phyloP scores from a whole-genome alignment of 1,140 invertebrate genomes.

The Samia ricini region DNA sequence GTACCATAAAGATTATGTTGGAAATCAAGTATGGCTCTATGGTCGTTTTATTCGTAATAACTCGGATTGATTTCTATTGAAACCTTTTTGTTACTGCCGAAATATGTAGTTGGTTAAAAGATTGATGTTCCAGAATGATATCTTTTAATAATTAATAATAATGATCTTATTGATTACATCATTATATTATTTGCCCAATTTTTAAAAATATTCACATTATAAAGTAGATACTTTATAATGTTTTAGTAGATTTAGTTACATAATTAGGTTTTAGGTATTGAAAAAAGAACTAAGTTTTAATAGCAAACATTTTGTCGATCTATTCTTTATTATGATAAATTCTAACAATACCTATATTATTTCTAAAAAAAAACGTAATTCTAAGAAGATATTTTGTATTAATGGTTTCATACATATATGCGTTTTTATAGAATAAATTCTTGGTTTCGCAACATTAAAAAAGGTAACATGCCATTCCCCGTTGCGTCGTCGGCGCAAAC shows the following conservation, averaged over 20 bases:
- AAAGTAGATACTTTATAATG: no score
- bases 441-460: background rate
- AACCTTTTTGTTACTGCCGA: constrained; percentile 39
- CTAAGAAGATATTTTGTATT: background rate
- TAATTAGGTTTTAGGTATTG: no score
- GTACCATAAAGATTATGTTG: constrained; percentile 64
- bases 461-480: background rate
- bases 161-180: no score
- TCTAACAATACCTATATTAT: no score
- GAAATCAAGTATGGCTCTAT: constrained; percentile 53
- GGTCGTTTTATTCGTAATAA: constrained; percentile 42
- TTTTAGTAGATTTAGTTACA: no score
- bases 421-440: background rate
- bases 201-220: no score
- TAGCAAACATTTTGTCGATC: no score
- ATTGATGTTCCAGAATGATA: background rate
- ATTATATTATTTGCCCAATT: no score
- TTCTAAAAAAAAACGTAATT: no score
- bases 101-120: constrained; percentile 4
- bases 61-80: constrained; percentile 32
- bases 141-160: background rate
- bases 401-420: background rate
- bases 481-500: constrained; percentile 30
- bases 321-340: no score
- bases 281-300: no score